Conservation (phyloP, 2,113 vertebrate species). For the Lynx canadensis region DNA sequence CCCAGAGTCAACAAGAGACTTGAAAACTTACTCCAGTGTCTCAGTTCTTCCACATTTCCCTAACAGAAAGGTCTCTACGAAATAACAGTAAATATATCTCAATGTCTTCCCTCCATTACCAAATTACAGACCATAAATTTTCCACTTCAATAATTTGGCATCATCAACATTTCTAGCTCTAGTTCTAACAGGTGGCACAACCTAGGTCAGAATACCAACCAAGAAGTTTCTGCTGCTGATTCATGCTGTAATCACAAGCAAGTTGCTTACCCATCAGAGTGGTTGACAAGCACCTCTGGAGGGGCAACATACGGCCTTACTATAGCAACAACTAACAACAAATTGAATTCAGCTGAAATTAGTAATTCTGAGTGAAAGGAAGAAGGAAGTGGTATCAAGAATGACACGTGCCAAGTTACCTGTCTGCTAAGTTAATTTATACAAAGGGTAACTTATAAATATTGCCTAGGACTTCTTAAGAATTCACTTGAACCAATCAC, state of each 20-base stretch:
- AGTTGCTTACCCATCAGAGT: constrained; percentile 57
- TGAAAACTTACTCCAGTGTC: neutral
- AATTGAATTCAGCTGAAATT: constrained; percentile 55
- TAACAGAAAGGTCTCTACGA: constrained; percentile 14
- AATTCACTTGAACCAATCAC: constrained; percentile 11
- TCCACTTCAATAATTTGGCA: constrained; percentile 25
- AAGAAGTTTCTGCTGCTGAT: constrained; percentile 69
- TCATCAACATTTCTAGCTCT: constrained; percentile 30
- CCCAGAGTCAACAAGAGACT: neutral
- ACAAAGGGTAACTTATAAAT: neutral
- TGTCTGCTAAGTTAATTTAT: neutral
- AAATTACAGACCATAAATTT: neutral
- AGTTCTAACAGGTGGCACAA: constrained; percentile 54
- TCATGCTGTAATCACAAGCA: constrained; percentile 68
- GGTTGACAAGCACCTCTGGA: constrained; percentile 49
- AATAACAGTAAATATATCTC: neutral
- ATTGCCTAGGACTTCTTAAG: neutral
- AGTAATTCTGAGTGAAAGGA: constrained; percentile 63
- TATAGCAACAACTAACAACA: constrained; percentile 51
- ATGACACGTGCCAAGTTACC: neutral
- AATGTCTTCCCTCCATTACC: neutral
- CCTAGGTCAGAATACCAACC: constrained; percentile 54
- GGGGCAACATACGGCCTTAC: constrained; percentile 25
- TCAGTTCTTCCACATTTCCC: neutral
- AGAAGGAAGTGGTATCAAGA: neutral